Evolutionary conservation across 2,113 vertebrate species (phyloP), one percentile per base, ranked within the genome.

Genomic region (Serilophus lunatus): DNA sequence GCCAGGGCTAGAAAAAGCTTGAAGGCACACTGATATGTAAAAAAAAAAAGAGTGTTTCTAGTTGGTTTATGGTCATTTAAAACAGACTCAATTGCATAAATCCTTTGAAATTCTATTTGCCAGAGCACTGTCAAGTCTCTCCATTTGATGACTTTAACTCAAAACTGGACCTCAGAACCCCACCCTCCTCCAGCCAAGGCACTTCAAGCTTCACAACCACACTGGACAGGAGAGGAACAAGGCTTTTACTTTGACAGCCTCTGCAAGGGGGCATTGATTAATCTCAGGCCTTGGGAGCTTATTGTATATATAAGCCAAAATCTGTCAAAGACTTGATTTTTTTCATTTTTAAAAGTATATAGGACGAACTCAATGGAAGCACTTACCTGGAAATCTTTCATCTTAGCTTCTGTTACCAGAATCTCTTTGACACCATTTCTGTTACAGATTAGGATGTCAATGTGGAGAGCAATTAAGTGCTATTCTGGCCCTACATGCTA

Each of bases 361-460:
- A 16, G 36, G 64, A 82, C 4, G 15, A 91, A 84, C 38, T 36
- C 18, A 51, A 61, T 38, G 42, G 82, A 82, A 82, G 88, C 81
- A 85, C 51, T 80, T 57, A 86, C 75, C 61, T 88, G 40, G 47
- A 61, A 57, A 93, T 83, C 89, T 95, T 90, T 96, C 51, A 47
- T 44, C 90, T 86, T 49, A 60, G 90, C 76, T 83, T 91, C 59
- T 49, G 90, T 84, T 97, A 71, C 59, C 69, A 90, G 40, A 40
- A 60, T 72, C 92, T 74, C 86, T 94, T 74, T 79, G 65, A 79
- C 91, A 96, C 92, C 26, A 33, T 91, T 95, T 96, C 97, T 97
- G 97, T 93, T 89, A 97, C 95, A 97, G 96, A 98, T 97, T 97
- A 96, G 92, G 78, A 96, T 29, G 89, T 95, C 98, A 96, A 91